These are phyloP conservation scores for Pseudomyrmex gracilis DNA, from an alignment of 1,140 invertebrate genomes.

Conservation along the genomic window DNA sequence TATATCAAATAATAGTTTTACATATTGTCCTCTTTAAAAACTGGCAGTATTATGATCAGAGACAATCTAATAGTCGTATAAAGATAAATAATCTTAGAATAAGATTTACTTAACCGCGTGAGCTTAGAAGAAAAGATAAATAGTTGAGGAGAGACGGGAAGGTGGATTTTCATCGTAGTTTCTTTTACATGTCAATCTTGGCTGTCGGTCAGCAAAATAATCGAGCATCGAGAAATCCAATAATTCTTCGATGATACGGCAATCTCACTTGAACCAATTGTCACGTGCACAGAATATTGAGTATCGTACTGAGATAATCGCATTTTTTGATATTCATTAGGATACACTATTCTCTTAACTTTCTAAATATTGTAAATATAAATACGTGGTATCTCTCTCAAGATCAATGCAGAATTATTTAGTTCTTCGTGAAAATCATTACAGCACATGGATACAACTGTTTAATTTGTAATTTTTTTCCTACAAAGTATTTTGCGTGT, in stretches of 20 bases:
- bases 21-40: slow-evolving; percentile 25
- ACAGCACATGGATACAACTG: slow-evolving; percentile 15
- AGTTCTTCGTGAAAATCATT: slow-evolving; percentile 10
- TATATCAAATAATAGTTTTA: slow-evolving; percentile 3
- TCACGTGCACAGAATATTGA: not conserved
- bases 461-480: slow-evolving; percentile 34
- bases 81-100: too few relatives aligned
- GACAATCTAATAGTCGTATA: not conserved
- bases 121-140: slow-evolving; percentile 32
- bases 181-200: not conserved
- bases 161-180: not conserved
- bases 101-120: not conserved
- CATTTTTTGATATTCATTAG: slow-evolving; percentile 38
- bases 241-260: slow-evolving; percentile 9
- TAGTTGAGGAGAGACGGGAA: slow-evolving; percentile 7
- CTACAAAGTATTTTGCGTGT: slow-evolving; percentile 25
- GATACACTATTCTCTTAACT: slow-evolving; percentile 33
- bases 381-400: slow-evolving; percentile 11
- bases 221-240: slow-evolving; percentile 40
- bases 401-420: slow-evolving; percentile 2
- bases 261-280: slow-evolving; percentile 19
- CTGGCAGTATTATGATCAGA: not conserved
- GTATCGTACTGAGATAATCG: slow-evolving; percentile 28
- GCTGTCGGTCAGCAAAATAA: slow-evolving; percentile 14
- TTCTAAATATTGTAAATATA: slow-evolving; percentile 23